Percentiles rank a stretch among this genome's conserved stretches.
Evolutionary conservation across 2,888 invertebrate genomes (phyloP).

Genomic region (Limulus polyphemus): DNA sequence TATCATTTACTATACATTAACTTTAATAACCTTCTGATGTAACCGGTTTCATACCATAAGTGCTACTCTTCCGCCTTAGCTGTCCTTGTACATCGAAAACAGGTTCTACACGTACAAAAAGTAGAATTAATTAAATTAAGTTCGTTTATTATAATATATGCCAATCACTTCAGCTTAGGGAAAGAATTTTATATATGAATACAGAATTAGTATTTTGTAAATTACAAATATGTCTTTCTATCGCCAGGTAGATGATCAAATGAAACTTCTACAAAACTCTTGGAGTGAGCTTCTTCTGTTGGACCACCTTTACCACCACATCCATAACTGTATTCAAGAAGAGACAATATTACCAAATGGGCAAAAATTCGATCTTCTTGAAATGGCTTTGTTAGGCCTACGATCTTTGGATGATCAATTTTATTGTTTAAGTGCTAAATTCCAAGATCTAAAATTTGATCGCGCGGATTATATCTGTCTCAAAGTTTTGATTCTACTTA

Average conservation of each 20-base stretch:
- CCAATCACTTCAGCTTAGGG: too few species aligned
- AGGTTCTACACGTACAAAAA: too few species aligned
- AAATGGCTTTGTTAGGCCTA: constrained; percentile 75
- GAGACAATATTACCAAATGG: constrained; percentile 88
- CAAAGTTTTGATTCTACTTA: constrained; percentile 91
- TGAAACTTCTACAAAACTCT: constrained; percentile 92
- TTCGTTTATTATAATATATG: too few species aligned
- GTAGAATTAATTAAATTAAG: too few species aligned
- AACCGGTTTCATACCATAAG: too few species aligned
- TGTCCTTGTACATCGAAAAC: too few species aligned
- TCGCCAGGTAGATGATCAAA: constrained; percentile 92
- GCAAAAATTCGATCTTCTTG: constrained; percentile 84
- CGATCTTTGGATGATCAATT: constrained; percentile 73
- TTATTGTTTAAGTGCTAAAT: constrained; percentile 78
- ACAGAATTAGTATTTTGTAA: too few species aligned
- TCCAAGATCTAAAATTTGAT: constrained; percentile 89
- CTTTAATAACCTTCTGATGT: too few species aligned
- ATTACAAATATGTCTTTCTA: too few species aligned
- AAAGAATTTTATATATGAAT: too few species aligned
- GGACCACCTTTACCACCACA: constrained; percentile 89
- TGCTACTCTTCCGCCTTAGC: too few species aligned
- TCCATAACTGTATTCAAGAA: constrained; percentile 85
- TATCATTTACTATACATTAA: too few species aligned
- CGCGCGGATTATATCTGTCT: constrained; percentile 94
- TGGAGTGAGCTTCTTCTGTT: constrained; percentile 98